Evolutionary conservation across 2,888 invertebrate genomes (phyloP), one percentile per base, ranked within the genome.

Genomic region (Girardia tigrina): DNA sequence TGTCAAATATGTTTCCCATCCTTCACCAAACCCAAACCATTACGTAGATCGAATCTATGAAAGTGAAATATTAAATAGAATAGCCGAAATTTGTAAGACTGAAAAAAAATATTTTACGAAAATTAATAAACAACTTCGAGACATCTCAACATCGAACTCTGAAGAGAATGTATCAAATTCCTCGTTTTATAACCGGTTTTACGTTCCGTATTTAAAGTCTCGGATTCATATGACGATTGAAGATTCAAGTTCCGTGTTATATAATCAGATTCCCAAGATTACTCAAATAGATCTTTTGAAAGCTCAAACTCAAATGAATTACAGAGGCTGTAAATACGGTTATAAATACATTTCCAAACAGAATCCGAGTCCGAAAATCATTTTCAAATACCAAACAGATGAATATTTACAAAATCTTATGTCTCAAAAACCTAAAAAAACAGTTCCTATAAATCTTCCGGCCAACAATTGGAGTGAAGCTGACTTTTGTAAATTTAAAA

Each of bases 11-110:
- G 23, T n/a, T 6, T 12, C 56, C 23, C 6, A 56, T 56, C n/a
- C 6, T 56, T 8, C n/a, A 20, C n/a, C 8, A 4, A 56, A n/a
- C n/a, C 56, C n/a, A n/a, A 56, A 16, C 2, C 23, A 56, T 56
- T 4, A 6, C 6, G 23, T 56, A 20, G 56, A 56, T 56, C 4
- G n/a, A 56, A 56, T 56, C 4, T 56, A 56, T 56, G 20, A 56
- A n/a, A 56, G 56, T n/a, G 8, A 56, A 56, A 56, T 56, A 56
- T 56, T 56, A 56, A 56, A 56, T 56, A n/a, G 56, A 16, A 16
- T 23, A 20, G 56, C 23, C 23, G 56, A 56, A 56, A 56, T 56
- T 56, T 56, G 56, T 56, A 56, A 56, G n/a, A 20, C n/a, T n/a
- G n/a, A n/a, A n/a, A n/a, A n/a, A n/a, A n/a, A n/a, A n/a, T n/a